Evolutionary conservation across 2,797 vertebrate species (phyloP), one percentile per base, ranked within the genome.

Genomic region (Smutsia gigantea): DNA sequence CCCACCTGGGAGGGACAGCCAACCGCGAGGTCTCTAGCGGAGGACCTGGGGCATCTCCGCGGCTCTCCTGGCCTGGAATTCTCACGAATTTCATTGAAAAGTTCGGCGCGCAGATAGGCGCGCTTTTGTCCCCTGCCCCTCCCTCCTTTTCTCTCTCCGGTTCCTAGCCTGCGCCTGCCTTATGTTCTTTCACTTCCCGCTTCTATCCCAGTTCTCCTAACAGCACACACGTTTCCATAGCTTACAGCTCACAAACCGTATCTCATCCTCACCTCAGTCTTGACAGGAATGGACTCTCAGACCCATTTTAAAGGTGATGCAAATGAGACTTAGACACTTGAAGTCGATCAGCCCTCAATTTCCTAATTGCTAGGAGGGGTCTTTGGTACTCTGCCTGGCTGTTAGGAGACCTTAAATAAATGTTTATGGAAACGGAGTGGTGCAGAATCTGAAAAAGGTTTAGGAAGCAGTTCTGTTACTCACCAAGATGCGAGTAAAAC

Each of bases 31-130:
- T 64, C 51, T 29, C 81, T 14, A 0, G 39, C 64, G 0, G 0
- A 3, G 11, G 29, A 79, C 59, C 21, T 34, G 1, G 17, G 5
- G 17, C 18, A 1, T 42, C 59, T 19, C 0, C 7, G 78, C 71
- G 0, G 13, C 64, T 34, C 18, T 63, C 11, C 23, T 0, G 2
- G 15, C 27, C 59, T 6, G 42, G 55, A 57, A 37, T 7, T 37
- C 88, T 5, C 27, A 18, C 37, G 23, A 37, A 53, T 18, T 72
- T 34, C 57, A 14, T 1, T 37, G 93, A 27, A 66, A 89, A 66
- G 34, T 31, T 18, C 1, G 31, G 31, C 69, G 2, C 5, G 12
- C 5, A 18, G 53, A 15, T 29, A 25, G 75, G 39, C 49, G 21
- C 2, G 1, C 3, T 34, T 55, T 39, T 88, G 63, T 27, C 49